Evolutionary conservation across 2,888 invertebrate species (phyloP).

Genomic region (Coleophora flavipennella): DNA sequence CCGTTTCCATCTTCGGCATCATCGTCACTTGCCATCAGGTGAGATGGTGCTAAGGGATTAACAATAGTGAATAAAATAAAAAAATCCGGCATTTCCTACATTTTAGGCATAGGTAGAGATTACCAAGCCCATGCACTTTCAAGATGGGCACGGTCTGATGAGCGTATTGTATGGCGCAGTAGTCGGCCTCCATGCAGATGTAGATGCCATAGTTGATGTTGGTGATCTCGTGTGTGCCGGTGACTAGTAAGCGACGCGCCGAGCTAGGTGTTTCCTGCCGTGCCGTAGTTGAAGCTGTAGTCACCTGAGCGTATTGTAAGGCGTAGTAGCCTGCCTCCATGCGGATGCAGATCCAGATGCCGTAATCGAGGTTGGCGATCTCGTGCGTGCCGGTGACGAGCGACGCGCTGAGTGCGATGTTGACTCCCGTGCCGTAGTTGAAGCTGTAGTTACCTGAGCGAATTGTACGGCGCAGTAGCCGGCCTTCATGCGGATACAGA

Average conservation of each 20-base stretch:
- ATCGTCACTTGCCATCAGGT: no score
- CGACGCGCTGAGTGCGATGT: constrained; percentile 66
- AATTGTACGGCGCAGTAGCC: no score
- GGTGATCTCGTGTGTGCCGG: constrained; percentile 80
- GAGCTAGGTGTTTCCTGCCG: constrained; percentile 70
- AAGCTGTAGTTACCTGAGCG: no score
- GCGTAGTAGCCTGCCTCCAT: constrained; percentile 81
- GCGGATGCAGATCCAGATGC: constrained; percentile 83
- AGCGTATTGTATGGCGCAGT: constrained; percentile 79
- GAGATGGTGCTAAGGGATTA: no score
- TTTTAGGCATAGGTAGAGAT: no score
- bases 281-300: constrained; percentile 82
- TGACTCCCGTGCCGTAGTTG: constrained; percentile 79
- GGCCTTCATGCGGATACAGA: constrained; percentile 79
- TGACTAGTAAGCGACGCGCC: constrained; percentile 74
- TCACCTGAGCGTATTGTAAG: constrained; percentile 77
- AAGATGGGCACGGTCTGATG: no score
- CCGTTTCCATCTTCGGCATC: no score
- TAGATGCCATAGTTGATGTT: constrained; percentile 85
- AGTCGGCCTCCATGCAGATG: constrained; percentile 79
- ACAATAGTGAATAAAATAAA: no score
- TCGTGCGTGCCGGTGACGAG: constrained; percentile 79
- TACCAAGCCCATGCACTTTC: no score
- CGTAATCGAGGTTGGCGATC: constrained; percentile 80
- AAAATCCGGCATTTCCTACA: no score